Evolutionary conservation across 2,113 vertebrate species (phyloP), one percentile per base, ranked within the genome.

Genomic region (Scophthalmus maximus): DNA sequence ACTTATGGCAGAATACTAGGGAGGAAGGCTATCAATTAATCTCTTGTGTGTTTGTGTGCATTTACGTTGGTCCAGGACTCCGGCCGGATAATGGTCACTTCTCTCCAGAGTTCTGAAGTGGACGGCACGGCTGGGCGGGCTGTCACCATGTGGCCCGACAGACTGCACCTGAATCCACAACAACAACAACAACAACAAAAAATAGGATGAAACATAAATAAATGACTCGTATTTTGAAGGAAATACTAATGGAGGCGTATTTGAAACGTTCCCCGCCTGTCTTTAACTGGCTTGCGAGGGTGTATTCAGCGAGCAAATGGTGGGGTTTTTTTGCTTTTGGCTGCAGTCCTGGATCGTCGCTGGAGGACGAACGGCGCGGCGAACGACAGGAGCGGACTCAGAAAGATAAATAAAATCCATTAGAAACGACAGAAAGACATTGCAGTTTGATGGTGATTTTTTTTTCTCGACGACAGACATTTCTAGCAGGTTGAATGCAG

Each of bases 21-120:
- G n/a, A n/a, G n/a, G n/a, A n/a, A n/a, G n/a, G n/a, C n/a, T n/a
- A n/a, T n/a, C n/a, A n/a, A n/a, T n/a, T n/a, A n/a, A n/a, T n/a
- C n/a, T n/a, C n/a, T n/a, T 47, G 44, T 47, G 44, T 58, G 36
- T 56, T 30, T 62, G 59, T 68, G 49, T 62, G 2, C 53, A 34
- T 52, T 91, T 76, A 91, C 89, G 78, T 46, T 90, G 89, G 70
- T 92, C 91, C 52, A 90, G 82, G 46, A 90, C 84, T 75, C 91
- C 88, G 0, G 79, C 89, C 8, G 90, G 91, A 49, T 97, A 94
- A 30, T 95, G 94, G 74, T 98, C 97, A 0, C 92, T 96, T 81
- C 94, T 96, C 88, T 97, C 96, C 87, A 98, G 92, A 8, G 97
- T 98, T 40, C 95, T 94, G 91, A 98, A 98, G 85, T 96, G 97